A percentile compares a stretch with the other conserved stretches of the same genome.
phyloP scores from a whole-genome alignment of 1,140 invertebrate genomes.

The Dinothrombium tinctorium region DNA sequence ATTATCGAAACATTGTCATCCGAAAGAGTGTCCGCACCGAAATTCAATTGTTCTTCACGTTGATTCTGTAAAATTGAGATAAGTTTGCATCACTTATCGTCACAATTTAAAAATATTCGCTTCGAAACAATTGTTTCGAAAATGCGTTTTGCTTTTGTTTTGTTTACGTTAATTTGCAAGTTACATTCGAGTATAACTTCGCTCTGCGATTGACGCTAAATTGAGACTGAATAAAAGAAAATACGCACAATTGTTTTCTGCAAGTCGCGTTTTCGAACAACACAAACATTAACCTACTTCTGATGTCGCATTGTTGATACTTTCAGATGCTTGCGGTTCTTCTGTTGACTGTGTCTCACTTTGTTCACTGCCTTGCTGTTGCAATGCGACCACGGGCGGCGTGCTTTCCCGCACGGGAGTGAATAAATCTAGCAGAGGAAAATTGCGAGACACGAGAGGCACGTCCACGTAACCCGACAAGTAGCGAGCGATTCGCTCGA shows the following conservation, averaged over 20 bases:
- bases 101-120: too few relatives aligned
- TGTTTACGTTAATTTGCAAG: too few relatives aligned
- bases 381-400: background rate
- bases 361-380: background rate
- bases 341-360: background rate
- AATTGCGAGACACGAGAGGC: conserved; percentile 7
- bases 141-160: too few relatives aligned
- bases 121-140: too few relatives aligned
- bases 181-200: too few relatives aligned
- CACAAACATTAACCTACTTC: background rate
- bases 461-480: conserved; percentile 9
- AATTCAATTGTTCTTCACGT: background rate
- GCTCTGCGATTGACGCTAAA: too few relatives aligned
- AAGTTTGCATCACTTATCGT: background rate
- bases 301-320: background rate
- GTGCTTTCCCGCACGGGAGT: background rate
- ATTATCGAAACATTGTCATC: background rate
- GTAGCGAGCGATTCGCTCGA: conserved; percentile 16
- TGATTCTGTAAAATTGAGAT: background rate
- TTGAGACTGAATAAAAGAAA: too few relatives aligned
- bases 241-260: background rate
- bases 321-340: background rate
- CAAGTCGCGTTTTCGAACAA: background rate
- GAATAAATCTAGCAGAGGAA: background rate
- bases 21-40: background rate